These are phyloP conservation scores for Macrocentrus cingulum DNA, from an alignment of 1,140 invertebrate species.

Conservation along the genomic window DNA sequence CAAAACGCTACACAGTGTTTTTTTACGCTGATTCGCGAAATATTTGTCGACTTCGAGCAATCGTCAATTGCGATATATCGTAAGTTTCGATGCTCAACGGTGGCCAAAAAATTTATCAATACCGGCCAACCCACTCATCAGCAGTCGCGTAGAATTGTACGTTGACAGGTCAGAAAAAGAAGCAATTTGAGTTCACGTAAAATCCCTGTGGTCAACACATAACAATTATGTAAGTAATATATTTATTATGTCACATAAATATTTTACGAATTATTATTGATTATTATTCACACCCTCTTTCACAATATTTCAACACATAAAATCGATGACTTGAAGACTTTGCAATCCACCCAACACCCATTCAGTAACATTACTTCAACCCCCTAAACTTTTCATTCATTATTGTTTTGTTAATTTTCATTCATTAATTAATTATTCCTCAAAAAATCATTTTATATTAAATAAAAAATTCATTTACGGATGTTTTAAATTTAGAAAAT, in stretches of 20 bases:
- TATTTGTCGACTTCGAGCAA: background rate
- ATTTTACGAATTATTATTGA: background rate
- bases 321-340: too few species aligned
- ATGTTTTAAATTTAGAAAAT: too few species aligned
- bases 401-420: too few species aligned
- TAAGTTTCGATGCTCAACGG: constrained; percentile 15
- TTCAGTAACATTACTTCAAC: too few species aligned
- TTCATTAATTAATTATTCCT: too few species aligned
- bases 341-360: too few species aligned
- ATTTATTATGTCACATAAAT: background rate
- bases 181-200: background rate
- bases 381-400: too few species aligned
- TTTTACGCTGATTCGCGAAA: background rate
- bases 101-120: constrained; percentile 56
- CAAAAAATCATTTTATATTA: too few species aligned
- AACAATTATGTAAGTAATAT: constrained; percentile 28
- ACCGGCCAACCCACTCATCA: constrained; percentile 34
- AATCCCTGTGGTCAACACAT: constrained; percentile 5
- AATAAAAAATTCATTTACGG: too few species aligned
- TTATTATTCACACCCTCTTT: too few species aligned
- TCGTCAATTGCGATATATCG: constrained; percentile 2
- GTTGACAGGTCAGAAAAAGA: background rate
- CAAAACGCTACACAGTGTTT: background rate
- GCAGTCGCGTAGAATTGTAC: constrained; percentile 18
- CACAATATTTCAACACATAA: too few species aligned